Evolutionary conservation across 2,888 invertebrate species (phyloP), one percentile per base, ranked within the genome.

Genomic region (Microctonus brassicae): DNA sequence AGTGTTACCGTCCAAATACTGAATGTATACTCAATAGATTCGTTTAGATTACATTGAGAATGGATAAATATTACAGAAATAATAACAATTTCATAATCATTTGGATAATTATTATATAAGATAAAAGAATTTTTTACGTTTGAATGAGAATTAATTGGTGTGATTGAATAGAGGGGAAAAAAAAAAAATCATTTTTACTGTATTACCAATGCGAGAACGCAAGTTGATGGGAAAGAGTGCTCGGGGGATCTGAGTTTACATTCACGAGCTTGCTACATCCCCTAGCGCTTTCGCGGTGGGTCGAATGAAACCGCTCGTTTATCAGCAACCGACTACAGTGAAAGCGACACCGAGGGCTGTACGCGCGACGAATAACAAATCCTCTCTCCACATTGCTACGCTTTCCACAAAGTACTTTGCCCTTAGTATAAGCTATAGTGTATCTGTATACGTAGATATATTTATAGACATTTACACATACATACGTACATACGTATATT

Each of bases 271-370:
- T 77, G 79, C 76, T 78, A 73, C 75, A 47, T 47, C 47, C 47
- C 77, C 69, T 70, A 70, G 74, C 73, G 70, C 58, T 76, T 66
- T 70, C 72, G 74, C 73, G 70, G 69, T 65, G 79, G 80, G 80
- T 66, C 66, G 57, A 66, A 66, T 77, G 80, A 83, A 86, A 86
- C 84, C 85, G 86, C 86, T 87, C 86, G 86, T 87, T 87, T 86
- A 86, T 87, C 86, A 87, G 86, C 81, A 83, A 85, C 83, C 84
- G 83, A 86, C 82, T 83, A 83, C 81, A 85, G 85, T 85, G 86
- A 87, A 86, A 86, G 85, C 86, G 86, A 87, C 86, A 86, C 86
- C 85, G 80, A 77, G 81, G 80, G 79, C 79, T 67, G 82, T 82
- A 85, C 85, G 84, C 82, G 78, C 77, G 76, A 79, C 82, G 86